A percentile compares a stretch with the other conserved stretches of the same genome.
phyloP scores from a whole-genome alignment of 1,140 invertebrate species.

The Bombyx mandarina region DNA sequence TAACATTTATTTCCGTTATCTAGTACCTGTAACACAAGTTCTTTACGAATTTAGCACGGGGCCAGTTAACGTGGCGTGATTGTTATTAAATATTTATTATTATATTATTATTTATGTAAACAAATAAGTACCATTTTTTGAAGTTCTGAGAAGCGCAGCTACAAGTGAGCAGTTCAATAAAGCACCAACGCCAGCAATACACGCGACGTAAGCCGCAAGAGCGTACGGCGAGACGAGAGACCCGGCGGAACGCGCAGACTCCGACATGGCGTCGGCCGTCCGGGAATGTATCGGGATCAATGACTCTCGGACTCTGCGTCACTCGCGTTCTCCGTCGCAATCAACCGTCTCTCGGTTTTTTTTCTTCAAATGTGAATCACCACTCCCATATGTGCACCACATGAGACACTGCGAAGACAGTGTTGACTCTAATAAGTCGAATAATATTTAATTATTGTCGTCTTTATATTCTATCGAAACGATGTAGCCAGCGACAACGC shows the following conservation, averaged over 20 bases:
- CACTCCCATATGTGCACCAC: slow-evolving; percentile 43
- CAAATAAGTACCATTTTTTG: slow-evolving; percentile 38
- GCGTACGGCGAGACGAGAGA: slow-evolving; percentile 46
- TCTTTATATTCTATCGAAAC: background rate
- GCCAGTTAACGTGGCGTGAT: too few relatives aligned
- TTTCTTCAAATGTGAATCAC: slow-evolving; percentile 58
- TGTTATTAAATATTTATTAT: background rate
- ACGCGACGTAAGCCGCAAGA: slow-evolving; percentile 37
- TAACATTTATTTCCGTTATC: too few relatives aligned
- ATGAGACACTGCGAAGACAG: slow-evolving; percentile 20
- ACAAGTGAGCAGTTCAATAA: slow-evolving; percentile 49
- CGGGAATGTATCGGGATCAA: slow-evolving; percentile 57
- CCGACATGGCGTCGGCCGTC: slow-evolving; percentile 49
- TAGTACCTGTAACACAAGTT: too few relatives aligned
- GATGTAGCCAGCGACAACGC: background rate
- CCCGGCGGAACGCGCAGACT: slow-evolving; percentile 25
- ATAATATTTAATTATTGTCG: background rate
- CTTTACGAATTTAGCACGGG: too few relatives aligned
- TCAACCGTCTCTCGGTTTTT: slow-evolving; percentile 38
- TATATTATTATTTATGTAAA: background rate
- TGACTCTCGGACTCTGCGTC: slow-evolving; percentile 52
- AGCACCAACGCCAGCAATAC: slow-evolving; percentile 47
- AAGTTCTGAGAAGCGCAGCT: slow-evolving; percentile 41
- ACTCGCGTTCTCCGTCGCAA: slow-evolving; percentile 48
- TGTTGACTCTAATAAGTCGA: background rate